Base-by-base conservation (phyloP, 2,797 vertebrate genomes). In the Tragelaphus eurycerus region DNA sequence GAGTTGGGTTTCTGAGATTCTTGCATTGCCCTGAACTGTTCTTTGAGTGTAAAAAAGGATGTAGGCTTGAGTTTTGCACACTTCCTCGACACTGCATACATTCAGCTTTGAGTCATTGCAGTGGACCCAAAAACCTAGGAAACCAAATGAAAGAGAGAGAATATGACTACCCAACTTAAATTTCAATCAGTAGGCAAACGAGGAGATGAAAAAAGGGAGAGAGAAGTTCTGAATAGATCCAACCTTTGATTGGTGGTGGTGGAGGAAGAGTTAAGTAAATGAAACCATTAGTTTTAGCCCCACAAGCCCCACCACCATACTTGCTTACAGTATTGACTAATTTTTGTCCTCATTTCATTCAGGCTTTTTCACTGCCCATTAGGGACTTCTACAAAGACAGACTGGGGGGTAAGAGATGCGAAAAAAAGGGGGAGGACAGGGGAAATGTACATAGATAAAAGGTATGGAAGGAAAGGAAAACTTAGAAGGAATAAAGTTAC, bases 101-200 rank as follows among this genome's bases (percentile, higher is more conserved):
- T 99, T 99, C 99, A 99, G 99, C 99, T 99, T 99, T 98, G 99
- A 99, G 99, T 99, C 99, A 94, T 99, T 99, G 99, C 99, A 99
- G 99, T 99, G 99, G 98, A 99, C 99, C 99, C 99, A 99, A 99
- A 99, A 99, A 98, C 99, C 99, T 99, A 99, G 96, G 91, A 94
- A 98, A 96, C 76, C 98, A 98, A 97, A 91, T 25, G 55, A 98
- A 95, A 98, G 84, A 98, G 90, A 98, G 43, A 87, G 9, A 76
- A 29, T 64, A 78, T 98, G 12, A 98, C 95, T 38, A 96, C 52
- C 54, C 54, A 86, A 94, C 38, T 79, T 50, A 3, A 31, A 93
- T 71, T 84, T 38, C 38, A 93, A 46, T 79, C 5, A 57, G 90
- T 81, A 96, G 83, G 86, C 76, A 95, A 89, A 97, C n/a, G 59